Base-by-base conservation (phyloP, 2,113 vertebrate genomes). In the Malurus alboscapulatus region DNA sequence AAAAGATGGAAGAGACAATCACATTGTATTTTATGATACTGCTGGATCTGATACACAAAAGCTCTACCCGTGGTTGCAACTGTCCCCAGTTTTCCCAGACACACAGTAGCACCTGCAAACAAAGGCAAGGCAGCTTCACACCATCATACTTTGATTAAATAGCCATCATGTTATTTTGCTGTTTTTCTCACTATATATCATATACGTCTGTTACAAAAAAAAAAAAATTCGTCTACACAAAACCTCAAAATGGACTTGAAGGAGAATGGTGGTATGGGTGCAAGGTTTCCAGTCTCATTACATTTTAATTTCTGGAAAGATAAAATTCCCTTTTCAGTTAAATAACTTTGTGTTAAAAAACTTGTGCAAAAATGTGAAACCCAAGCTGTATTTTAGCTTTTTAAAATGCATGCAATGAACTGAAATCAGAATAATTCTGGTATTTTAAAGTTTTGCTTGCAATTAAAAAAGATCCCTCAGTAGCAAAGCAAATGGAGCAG, bases 121-220 rank as follows among this genome's bases (percentile, higher is more conserved):
- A 89, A 84, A 44, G 51, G 29, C 54, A 84, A 84, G 38, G 78
- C 84, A 95, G 81, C 81, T 76, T 92, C 87, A 65, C 42, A 79
- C 38, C 29, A 54, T 62, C 36, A 17, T 40, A 55, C 89, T 90
- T 75, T 90, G 74, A 89, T 89, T 92, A 92, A 92, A 94, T 44
- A 91, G 77, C 57, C 85, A 80, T 88, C 51, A 82, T 72, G 40
- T 47, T 83, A 76, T 89, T 92, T 66, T 89, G 44, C 54, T 87
- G 63, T 30, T 90, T 88, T 96, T 15, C 51, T 89, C 79, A 51
- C 62, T 75, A 50, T 55, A 29, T 72, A 81, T 83, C 76, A 65
- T 6, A 75, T 66, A 73, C 86, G 94, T 89, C 76, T 83, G 63
- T 47, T 93, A 93, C 83, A 94, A 96, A 95, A 80, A 78, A 71